These are phyloP conservation scores for Noctua fimbriata DNA, from an alignment of 2,888 invertebrate species.

Conservation along the genomic window DNA sequence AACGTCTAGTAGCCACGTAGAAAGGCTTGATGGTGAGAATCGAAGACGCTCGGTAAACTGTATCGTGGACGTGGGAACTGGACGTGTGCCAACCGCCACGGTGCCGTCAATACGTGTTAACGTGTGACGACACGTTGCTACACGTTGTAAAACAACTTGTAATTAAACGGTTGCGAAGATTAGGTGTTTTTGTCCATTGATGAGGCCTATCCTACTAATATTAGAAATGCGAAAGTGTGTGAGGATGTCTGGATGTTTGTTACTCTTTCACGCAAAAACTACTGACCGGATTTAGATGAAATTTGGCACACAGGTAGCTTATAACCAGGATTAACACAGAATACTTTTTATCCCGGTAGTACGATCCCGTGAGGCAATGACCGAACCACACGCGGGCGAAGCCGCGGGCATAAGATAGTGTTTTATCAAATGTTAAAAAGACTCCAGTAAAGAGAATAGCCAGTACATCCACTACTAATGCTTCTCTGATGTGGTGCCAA, in stretches of 20 bases:
- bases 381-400: too few species aligned
- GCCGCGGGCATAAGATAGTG: too few species aligned
- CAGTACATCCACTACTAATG: background rate
- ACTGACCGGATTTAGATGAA: too few species aligned
- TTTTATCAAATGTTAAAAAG: background rate
- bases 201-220: too few species aligned
- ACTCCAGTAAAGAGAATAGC: background rate
- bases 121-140: constrained; percentile 18
- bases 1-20: constrained; percentile 10
- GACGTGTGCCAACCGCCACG: constrained; percentile 42
- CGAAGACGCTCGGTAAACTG: constrained; percentile 46
- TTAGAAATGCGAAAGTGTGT: too few species aligned
- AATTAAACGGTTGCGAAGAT: constrained; percentile 28
- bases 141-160: constrained; percentile 13
- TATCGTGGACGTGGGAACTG: constrained; percentile 59
- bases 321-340: too few species aligned
- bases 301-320: too few species aligned
- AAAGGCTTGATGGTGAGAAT: constrained; percentile 55
- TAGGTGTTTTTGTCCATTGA: background rate
- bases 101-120: constrained; percentile 14
- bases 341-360: too few species aligned
- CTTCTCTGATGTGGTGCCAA: background rate
- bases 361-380: too few species aligned
- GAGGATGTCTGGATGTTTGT: too few species aligned
- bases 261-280: too few species aligned